phyloP scores from a whole-genome alignment of 2,113 vertebrate genomes.

The Rynchops niger region DNA sequence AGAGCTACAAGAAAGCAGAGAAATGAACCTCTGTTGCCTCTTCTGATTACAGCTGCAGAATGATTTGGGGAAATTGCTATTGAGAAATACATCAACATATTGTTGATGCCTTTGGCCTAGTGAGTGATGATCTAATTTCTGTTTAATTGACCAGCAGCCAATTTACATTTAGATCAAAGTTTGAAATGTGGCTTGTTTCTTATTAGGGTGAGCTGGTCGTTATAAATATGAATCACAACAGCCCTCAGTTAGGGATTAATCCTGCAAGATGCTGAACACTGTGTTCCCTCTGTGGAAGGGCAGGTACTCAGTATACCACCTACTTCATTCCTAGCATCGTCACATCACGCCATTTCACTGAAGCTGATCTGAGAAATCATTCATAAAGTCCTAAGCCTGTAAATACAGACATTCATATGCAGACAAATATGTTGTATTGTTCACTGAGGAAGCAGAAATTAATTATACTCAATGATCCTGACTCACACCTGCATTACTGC shows the following conservation, averaged over 20 bases:
- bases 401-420: not conserved
- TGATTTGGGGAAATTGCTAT: conserved; percentile 57
- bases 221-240: not conserved
- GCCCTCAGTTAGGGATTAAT: not conserved
- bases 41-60: conserved; percentile 55
- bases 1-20: not conserved
- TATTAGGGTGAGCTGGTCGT: not conserved
- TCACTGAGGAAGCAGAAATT: conserved; percentile 7
- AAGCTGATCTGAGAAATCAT: not conserved
- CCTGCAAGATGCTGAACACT: not conserved
- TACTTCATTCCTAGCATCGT: not conserved
- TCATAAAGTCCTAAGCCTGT: not conserved
- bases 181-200: not conserved
- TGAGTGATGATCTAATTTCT: conserved; percentile 70
- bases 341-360: not conserved
- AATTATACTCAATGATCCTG: not conserved
- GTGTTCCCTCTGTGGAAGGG: not conserved
- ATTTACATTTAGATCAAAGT: conserved; percentile 48
- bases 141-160: conserved; percentile 66
- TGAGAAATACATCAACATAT: conserved; percentile 57
- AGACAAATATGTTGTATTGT: not conserved
- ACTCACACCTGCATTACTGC: not conserved
- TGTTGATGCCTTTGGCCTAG: conserved; percentile 40
- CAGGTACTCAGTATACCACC: not conserved
- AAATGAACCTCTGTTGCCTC: conserved; percentile 25